A percentile compares a stretch with the other conserved stretches of the same genome.
Conservation (phyloP, 2,888 invertebrate genomes). For the Euclidia mi region DNA sequence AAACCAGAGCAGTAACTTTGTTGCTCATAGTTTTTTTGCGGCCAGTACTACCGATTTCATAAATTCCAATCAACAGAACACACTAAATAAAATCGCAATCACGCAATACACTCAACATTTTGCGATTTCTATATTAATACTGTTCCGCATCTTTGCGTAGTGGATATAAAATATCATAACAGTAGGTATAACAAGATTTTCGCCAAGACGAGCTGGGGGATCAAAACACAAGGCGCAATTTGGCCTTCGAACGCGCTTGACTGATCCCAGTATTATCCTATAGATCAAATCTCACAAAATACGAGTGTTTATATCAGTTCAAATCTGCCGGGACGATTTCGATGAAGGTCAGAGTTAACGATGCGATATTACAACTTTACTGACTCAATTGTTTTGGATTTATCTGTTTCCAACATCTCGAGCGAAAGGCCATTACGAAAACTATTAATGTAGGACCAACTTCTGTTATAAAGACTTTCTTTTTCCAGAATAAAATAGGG, state of each 20-base stretch:
- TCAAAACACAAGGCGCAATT: slow-evolving; percentile 79
- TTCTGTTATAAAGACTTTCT: slow-evolving; percentile 26
- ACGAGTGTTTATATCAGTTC: slow-evolving; percentile 73
- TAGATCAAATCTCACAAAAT: slow-evolving; percentile 68
- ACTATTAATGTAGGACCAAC: slow-evolving; percentile 48
- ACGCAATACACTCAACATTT: slow-evolving; percentile 23
- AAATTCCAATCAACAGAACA: slow-evolving; percentile 19
- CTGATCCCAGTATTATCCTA: slow-evolving; percentile 75
- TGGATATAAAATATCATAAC: slow-evolving; percentile 72
- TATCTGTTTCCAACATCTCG: slow-evolving; percentile 50
- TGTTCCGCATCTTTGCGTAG: slow-evolving; percentile 46
- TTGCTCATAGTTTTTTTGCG: not conserved
- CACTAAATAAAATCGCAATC: slow-evolving; percentile 8
- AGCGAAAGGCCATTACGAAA: slow-evolving; percentile 40
- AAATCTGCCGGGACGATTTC: slow-evolving; percentile 68
- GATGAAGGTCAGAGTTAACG: slow-evolving; percentile 65
- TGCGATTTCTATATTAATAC: slow-evolving; percentile 30
- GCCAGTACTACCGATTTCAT: slow-evolving; percentile 9
- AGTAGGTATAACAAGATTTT: slow-evolving; percentile 72
- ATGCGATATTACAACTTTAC: slow-evolving; percentile 63
- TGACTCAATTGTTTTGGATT: slow-evolving; percentile 67
- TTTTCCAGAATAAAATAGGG: slow-evolving; percentile 19
- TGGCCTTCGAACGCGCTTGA: slow-evolving; percentile 70
- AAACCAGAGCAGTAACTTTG: no score
- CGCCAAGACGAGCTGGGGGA: slow-evolving; percentile 62